Evolutionary conservation across 2,797 vertebrate species (phyloP).

Genomic region (Peromyscus aztecus): DNA sequence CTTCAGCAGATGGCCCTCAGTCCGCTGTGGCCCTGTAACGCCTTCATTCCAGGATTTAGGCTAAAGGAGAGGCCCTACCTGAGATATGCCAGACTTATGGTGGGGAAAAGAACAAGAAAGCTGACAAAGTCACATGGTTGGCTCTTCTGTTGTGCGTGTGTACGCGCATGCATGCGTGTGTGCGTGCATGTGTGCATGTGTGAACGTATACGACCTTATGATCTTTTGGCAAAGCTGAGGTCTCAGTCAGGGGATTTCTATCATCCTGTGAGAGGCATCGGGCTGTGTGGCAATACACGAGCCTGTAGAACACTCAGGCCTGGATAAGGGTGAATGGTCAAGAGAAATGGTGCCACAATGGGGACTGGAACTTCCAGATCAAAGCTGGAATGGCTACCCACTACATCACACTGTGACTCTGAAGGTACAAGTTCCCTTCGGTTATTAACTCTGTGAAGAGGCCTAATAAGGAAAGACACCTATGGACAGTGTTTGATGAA

Average conservation of each 20-base stretch:
- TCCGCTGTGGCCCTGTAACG: not conserved
- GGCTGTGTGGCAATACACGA: too few relatives aligned
- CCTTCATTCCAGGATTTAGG: not conserved
- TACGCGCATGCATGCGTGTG: rapidly evolving
- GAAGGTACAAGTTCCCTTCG: not conserved
- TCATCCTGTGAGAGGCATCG: not conserved
- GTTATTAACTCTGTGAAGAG: not conserved
- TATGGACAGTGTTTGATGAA: not conserved
- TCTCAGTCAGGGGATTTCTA: not conserved
- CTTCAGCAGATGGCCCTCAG: not conserved
- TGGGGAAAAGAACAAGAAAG: not conserved
- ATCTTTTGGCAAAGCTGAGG: not conserved
- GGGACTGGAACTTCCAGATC: too few relatives aligned
- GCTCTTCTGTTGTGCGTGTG: not conserved
- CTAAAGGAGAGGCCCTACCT: not conserved
- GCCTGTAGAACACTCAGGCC: not conserved
- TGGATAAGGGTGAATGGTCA: not conserved
- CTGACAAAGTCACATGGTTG: not conserved
- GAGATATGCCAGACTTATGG: not conserved
- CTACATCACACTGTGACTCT: not conserved
- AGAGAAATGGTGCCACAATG: not conserved
- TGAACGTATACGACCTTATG: not conserved
- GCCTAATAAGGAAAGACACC: not conserved
- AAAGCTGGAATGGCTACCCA: too few relatives aligned
- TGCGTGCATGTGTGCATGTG: rapidly evolving